Evolutionary conservation across 2,113 vertebrate species (phyloP).

Genomic region (Onychostoma macrolepis): DNA sequence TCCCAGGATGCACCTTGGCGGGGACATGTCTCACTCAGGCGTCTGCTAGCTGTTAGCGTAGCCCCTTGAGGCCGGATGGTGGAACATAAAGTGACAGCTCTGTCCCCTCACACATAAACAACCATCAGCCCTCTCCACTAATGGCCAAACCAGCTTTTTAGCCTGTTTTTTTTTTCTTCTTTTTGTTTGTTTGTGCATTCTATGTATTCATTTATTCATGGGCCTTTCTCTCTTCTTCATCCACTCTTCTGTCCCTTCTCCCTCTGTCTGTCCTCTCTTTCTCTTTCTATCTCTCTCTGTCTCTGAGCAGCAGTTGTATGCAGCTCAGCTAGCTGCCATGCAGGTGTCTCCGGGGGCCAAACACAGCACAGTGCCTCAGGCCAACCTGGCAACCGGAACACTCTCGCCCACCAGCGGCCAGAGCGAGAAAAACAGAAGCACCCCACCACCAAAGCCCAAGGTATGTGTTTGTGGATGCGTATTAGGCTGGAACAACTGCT

Average conservation of each 20-base stretch:
- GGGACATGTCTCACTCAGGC: constrained; percentile 71
- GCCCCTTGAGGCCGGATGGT: constrained; percentile 69
- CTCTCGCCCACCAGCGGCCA: constrained; percentile 93
- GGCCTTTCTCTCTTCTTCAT: constrained; percentile 35
- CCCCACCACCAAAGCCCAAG: constrained; percentile 92
- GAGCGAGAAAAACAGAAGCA: constrained; percentile 91
- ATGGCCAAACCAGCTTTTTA: constrained; percentile 79
- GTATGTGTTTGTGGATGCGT: constrained; percentile 72
- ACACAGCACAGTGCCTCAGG: constrained; percentile 88
- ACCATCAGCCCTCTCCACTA: constrained; percentile 67
- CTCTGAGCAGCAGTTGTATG: constrained; percentile 90
- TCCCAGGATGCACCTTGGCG: constrained; percentile 74
- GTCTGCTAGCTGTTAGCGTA: constrained; percentile 73
- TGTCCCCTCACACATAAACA: constrained; percentile 57
- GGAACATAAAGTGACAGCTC: constrained; percentile 64
- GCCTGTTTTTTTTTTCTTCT: constrained; percentile 66
- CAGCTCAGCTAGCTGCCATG: constrained; percentile 97
- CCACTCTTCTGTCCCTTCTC: constrained; percentile 41
- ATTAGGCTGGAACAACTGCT: constrained; percentile 20
- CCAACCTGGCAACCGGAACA: constrained; percentile 84
- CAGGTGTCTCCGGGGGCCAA: constrained; percentile 97
- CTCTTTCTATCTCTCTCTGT: constrained; percentile 53
- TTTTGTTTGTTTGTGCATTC: constrained; percentile 69
- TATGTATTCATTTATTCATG: constrained; percentile 76
- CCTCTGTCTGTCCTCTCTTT: constrained; percentile 42